phyloP scores from a whole-genome alignment of 2,113 vertebrate genomes.

The Hyperoodon ampullatus region DNA sequence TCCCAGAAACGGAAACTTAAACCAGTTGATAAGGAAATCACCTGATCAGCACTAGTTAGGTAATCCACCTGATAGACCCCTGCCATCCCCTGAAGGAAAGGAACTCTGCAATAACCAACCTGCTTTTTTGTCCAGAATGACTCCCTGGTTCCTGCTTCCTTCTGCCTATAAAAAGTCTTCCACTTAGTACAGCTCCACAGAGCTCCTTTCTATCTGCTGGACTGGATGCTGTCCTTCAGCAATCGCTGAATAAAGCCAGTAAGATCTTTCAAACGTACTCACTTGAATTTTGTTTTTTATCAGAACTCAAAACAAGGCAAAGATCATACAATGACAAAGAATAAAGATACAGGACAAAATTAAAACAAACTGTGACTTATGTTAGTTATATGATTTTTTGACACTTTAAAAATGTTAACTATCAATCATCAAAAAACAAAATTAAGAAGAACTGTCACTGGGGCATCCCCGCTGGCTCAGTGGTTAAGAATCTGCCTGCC shows the following conservation, averaged over 20 bases:
- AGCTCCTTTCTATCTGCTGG: neutral
- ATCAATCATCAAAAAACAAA: neutral
- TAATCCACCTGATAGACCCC: neutral
- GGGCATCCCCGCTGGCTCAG: neutral
- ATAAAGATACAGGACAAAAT: constrained; percentile 24
- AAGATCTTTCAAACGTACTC: neutral
- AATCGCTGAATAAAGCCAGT: neutral
- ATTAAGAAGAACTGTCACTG: neutral
- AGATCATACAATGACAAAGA: neutral
- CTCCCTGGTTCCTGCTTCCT: neutral
- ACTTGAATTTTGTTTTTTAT: neutral
- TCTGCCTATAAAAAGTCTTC: neutral
- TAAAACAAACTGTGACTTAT: neutral
- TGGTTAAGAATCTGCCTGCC: too few species aligned
- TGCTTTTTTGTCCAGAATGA: neutral
- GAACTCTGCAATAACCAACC: neutral
- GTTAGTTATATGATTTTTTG: constrained; percentile 6
- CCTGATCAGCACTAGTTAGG: neutral
- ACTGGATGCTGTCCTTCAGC: neutral
- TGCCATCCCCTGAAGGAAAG: neutral
- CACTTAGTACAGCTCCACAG: neutral
- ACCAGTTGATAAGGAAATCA: neutral
- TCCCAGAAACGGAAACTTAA: neutral
- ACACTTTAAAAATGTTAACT: neutral
- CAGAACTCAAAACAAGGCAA: neutral